phyloP scores from a whole-genome alignment of 2,797 vertebrate species.

The Spinibarbus caldwelli region DNA sequence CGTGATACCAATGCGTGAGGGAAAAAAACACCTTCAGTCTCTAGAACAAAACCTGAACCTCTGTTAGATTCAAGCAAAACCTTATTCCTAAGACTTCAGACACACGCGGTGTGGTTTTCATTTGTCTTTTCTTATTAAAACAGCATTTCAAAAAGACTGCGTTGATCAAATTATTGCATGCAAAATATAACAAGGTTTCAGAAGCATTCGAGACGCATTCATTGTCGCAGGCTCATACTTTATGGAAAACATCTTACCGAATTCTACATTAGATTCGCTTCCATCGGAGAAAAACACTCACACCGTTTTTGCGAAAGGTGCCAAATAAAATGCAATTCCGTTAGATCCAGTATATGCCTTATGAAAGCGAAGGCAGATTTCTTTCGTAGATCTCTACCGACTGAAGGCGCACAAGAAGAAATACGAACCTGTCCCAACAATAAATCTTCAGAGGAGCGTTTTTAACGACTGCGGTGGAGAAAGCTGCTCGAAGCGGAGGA shows the following conservation, averaged over 20 bases:
- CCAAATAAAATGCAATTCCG: slow-evolving; percentile 43
- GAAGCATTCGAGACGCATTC: background rate
- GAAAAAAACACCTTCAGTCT: background rate
- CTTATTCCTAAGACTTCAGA: background rate
- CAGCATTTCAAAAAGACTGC: background rate
- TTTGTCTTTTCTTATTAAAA: background rate
- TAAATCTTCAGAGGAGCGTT: slow-evolving; percentile 67
- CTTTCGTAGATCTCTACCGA: slow-evolving; percentile 9
- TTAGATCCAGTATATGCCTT: slow-evolving; percentile 70
- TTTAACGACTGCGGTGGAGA: slow-evolving; percentile 63
- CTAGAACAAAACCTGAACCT: background rate
- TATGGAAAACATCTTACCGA: slow-evolving; percentile 71
- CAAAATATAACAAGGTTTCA: background rate
- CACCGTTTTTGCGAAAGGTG: background rate
- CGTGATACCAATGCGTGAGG: background rate
- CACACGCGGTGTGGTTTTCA: background rate
- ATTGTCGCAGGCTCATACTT: background rate
- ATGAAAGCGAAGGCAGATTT: slow-evolving; percentile 6
- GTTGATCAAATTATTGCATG: background rate
- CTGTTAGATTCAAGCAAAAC: background rate
- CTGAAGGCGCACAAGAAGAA: slow-evolving; percentile 49
- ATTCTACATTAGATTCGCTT: slow-evolving; percentile 65
- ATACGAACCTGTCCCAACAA: slow-evolving; percentile 71
- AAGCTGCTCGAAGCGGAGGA: slow-evolving; percentile 59
- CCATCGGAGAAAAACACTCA: slow-evolving; percentile 14